Evolutionary conservation across 1,140 invertebrate species (phyloP), one percentile per base, ranked within the genome.

Genomic region (Drosophila parvula): DNA sequence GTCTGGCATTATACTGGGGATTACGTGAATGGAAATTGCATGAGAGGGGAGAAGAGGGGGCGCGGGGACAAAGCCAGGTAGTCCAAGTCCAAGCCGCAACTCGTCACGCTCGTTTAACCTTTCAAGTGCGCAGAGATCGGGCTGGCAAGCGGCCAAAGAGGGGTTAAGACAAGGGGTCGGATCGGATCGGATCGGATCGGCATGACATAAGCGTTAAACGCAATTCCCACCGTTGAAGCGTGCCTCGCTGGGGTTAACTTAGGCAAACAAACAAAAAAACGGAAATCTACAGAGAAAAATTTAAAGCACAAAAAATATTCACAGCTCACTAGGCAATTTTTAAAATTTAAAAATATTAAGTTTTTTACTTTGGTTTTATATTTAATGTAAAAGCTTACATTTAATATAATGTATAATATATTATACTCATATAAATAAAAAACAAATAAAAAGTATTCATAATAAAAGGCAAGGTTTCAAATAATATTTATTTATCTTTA

Each of bases 101-200:
- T 69, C 65, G 65, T 73, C 59, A 79, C 76, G 75, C 75, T 79
- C 76, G 67, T 79, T 79, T 79, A 79, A 79, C 75, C 76, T 79
- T 73, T 79, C 76, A 78, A 79, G 76, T 79, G 76, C 76, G 75
- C 70, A 77, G 56, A 79, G 76, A 68, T 77, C 74, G 56, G 56
- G 28, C 32, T 9, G 30, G 36, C 50, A 6, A 45, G 56, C 30
- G 22, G 3, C 22, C 22, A 8, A 18, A 14, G 34, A 47, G 59
- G 57, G 34, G 16, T 45, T 36, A 50, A 67, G 50, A 30, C 38
- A 22, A 38, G 34, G 36, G 61, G 47, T 53, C 53, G 38, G 62
- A 38, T 63, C 16, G 41, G 63, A 57, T 61, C 48, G 73, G 63
- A 50, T 60, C 22, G 36, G 43, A 70, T 47, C 63, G 48, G 56